Percentiles rank a stretch among this genome's conserved stretches.
Evolutionary conservation across 2,113 vertebrate genomes (phyloP).

Genomic region (Chascanopsetta lugubris): DNA sequence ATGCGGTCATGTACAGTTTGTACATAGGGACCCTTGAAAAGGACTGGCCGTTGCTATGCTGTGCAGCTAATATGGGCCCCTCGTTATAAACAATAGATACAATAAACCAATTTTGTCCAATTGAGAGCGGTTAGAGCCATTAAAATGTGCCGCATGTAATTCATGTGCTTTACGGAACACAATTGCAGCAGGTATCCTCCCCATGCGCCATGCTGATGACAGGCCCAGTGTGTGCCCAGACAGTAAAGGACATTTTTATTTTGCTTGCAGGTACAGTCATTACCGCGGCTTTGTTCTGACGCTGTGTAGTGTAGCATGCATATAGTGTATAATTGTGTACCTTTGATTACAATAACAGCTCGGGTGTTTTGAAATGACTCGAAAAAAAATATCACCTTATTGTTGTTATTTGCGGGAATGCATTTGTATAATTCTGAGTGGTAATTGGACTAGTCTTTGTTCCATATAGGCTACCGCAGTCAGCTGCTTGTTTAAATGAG

Average conservation of each 20-base stretch:
- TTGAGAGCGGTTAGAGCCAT: slow-evolving; percentile 27
- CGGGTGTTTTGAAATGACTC: slow-evolving; percentile 5
- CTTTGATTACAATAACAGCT: slow-evolving; percentile 46
- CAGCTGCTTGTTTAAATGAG: slow-evolving; percentile 36
- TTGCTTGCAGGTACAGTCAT: slow-evolving; percentile 6
- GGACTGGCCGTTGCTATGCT: slow-evolving; percentile 9
- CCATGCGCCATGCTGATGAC: slow-evolving; percentile 37
- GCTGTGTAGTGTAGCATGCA: not conserved
- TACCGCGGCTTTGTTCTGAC: slow-evolving; percentile 21
- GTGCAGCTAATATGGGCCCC: slow-evolving; percentile 22
- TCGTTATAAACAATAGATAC: slow-evolving; percentile 36
- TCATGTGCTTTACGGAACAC: slow-evolving; percentile 34
- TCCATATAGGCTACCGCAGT: slow-evolving; percentile 1
- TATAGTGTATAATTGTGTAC: slow-evolving; percentile 17
- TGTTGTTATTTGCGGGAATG: slow-evolving; percentile 24
- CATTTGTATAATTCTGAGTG: slow-evolving; percentile 22
- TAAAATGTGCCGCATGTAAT: slow-evolving; percentile 35
- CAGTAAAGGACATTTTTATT: slow-evolving; percentile 23
- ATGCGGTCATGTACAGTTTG: slow-evolving; percentile 20
- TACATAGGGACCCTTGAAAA: slow-evolving; percentile 17
- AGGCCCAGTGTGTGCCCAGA: slow-evolving; percentile 10
- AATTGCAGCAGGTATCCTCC: slow-evolving; percentile 9
- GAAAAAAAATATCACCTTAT: not conserved
- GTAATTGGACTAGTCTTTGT: slow-evolving; percentile 35
- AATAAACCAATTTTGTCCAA: slow-evolving; percentile 31